Evolutionary conservation across 2,797 vertebrate species (phyloP).

Genomic region (Toxotes lorentzi): DNA sequence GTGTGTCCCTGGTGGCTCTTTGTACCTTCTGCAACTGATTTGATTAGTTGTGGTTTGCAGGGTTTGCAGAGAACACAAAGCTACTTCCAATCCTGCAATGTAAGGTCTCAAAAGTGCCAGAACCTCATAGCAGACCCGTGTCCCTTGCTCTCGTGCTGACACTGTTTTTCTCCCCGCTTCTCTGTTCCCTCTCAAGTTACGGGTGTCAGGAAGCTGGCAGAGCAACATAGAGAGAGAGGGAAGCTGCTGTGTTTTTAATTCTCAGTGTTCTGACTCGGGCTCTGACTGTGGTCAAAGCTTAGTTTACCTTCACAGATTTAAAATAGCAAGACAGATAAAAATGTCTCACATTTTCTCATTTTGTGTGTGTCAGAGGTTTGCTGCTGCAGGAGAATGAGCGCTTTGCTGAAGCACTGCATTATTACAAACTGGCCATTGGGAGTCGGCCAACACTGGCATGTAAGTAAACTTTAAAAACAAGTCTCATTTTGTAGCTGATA

Average conservation of each 20-base stretch:
- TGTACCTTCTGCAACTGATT: slow-evolving; percentile 66
- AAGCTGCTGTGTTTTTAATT: slow-evolving; percentile 28
- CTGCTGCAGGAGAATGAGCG: slow-evolving; percentile 96
- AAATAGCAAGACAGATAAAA: slow-evolving; percentile 17
- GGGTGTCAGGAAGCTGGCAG: slow-evolving; percentile 55
- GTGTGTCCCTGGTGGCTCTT: slow-evolving; percentile 55
- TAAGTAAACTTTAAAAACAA: slow-evolving; percentile 82
- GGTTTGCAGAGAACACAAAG: slow-evolving; percentile 48
- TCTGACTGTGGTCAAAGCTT: slow-evolving; percentile 23
- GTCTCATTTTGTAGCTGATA: background rate
- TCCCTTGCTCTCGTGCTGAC: slow-evolving; percentile 40
- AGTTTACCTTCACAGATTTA: slow-evolving; percentile 4
- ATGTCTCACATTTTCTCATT: slow-evolving; percentile 15
- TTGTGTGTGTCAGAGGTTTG: slow-evolving; percentile 87
- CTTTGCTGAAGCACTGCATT: slow-evolving; percentile 94
- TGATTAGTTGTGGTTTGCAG: slow-evolving; percentile 68
- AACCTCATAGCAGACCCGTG: slow-evolving; percentile 37
- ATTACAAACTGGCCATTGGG: slow-evolving; percentile 96
- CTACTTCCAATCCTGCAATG: slow-evolving; percentile 51
- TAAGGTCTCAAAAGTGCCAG: slow-evolving; percentile 58
- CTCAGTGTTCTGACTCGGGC: slow-evolving; percentile 1
- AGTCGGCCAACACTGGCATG: slow-evolving; percentile 98
- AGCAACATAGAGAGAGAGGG: slow-evolving; percentile 24
- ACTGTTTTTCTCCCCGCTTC: slow-evolving; percentile 34
- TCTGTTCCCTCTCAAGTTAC: slow-evolving; percentile 51